Evolutionary conservation across 92 coral and sea anemone species (phyloP).

Genomic region (Anthopleura xanthogrammica): DNA sequence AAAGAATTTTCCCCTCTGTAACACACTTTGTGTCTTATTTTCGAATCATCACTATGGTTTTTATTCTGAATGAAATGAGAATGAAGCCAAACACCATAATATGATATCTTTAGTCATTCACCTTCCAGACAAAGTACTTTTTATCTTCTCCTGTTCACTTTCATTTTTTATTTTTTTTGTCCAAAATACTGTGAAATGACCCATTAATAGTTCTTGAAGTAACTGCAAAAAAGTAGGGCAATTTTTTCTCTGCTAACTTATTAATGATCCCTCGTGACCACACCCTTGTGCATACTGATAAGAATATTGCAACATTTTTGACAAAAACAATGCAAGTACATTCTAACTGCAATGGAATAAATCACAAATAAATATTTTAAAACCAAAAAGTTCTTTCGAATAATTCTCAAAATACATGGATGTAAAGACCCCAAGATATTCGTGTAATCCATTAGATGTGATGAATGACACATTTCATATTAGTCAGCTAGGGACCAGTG

Average conservation of each 20-base stretch:
- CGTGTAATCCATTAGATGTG: neutral
- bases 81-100: too few species aligned
- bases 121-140: too few species aligned
- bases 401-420: neutral
- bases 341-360: too few species aligned
- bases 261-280: neutral
- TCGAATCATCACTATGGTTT: too few species aligned
- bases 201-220: neutral
- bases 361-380: neutral
- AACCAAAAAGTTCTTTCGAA: neutral
- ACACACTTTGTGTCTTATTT: too few species aligned
- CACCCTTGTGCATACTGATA: conserved; percentile 13
- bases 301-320: neutral
- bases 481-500: conserved; percentile 9
- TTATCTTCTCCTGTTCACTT: too few species aligned
- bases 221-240: neutral
- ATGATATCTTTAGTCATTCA: too few species aligned
- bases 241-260: neutral
- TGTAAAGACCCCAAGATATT: neutral
- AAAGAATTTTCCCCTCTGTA: too few species aligned
- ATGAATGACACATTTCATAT: conserved; percentile 7
- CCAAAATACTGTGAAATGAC: too few species aligned
- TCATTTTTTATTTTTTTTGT: too few species aligned
- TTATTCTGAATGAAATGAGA: too few species aligned
- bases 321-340: neutral